Base-by-base conservation (phyloP, 2,113 vertebrate genomes). In the Oncorhynchus nerka region DNA sequence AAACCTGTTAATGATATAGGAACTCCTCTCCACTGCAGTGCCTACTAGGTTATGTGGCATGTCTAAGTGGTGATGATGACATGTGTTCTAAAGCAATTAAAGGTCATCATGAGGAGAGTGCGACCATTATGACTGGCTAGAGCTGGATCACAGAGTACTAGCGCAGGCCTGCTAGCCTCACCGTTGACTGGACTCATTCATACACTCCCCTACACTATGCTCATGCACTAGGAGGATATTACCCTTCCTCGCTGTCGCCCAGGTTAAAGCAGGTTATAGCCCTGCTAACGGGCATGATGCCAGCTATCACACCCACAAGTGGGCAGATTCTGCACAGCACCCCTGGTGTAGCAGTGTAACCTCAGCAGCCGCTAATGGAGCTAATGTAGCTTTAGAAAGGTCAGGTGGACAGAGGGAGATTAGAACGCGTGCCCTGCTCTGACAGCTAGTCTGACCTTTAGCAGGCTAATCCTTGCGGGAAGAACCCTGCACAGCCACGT, bases 401-500 rank as follows among this genome's bases (percentile, higher is more conserved):
- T 89, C 81, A 89, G 79, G 83, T 85, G 81, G 80, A 75, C 4
- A 55, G 59, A 22, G 73, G 76, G 70, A 83, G 84, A 88, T 90
- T 84, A 90, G 80, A 73, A 81, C 68, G 83, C 76, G 78, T 73
- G 26, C 66, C 84, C 84, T 26, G 16, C 22, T 72, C 76, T 83
- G 9, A 45, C 39, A 45, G 39, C 9, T 45, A 45, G 39, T 45
- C 39, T 45, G 90, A 93, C 92, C 92, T 93, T 93, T 89, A 82
- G 68, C 71, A 73, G 81, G 73, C 70, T 79, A 79, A 79, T 88
- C 73, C 80, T 87, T 61, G n/a, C 57, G 72, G 28, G 64, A 74
- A 69, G 30, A 62, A 59, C 55, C 16, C 77, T 61, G 65, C 75
- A 71, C 51, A 28, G 24, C 66, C 65, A 26, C 30, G 20, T 20